Evolutionary conservation across 2,797 vertebrate species (phyloP), one percentile per base, ranked within the genome.

Genomic region (Moxostoma hubbsi): DNA sequence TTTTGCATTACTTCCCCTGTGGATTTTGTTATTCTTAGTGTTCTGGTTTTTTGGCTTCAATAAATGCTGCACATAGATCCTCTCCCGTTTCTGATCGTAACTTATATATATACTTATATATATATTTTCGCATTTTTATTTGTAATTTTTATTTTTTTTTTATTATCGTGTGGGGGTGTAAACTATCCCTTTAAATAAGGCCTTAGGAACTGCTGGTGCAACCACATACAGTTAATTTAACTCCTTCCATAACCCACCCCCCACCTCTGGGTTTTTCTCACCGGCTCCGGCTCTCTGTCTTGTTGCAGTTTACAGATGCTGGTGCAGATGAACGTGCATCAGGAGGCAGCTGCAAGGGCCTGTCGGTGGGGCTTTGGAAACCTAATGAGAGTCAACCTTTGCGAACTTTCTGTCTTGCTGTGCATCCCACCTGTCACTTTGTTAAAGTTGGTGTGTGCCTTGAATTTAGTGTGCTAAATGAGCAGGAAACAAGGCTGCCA

Each of bases 311-410:
- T 94, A 93, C 94, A 95, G 94, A 93, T 94, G 94, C 89, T 84
- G 84, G 88, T 87, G 80, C 75, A 85, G 90, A 94, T 93, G 92
- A 93, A 91, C 88, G 91, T 90, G 89, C 79, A 61, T 77, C 73
- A 55, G 47, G 62, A 89, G 85, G 90, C 90, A 94, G 90, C 92
- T 94, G 89, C 93, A 90, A 93, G 91, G 93, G 91, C 89, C 92
- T 92, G 93, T 93, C 93, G 93, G 93, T 92, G 90, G 92, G 93
- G 92, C 93, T 94, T 94, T 88, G 80, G 84, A 85, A 92, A 92
- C 92, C 93, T 95, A 95, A 96, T 95, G 94, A 95, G 94, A 94
- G 93, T 94, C 93, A 93, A 94, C 94, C 95, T 95, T 93, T 94
- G 89, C 82, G 87, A 92, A 90, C 90, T 90, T 87, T 93, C 93